These are phyloP conservation scores for Coccyzus lansbergi DNA, from an alignment of 2,797 vertebrate species.

Conservation along the genomic window DNA sequence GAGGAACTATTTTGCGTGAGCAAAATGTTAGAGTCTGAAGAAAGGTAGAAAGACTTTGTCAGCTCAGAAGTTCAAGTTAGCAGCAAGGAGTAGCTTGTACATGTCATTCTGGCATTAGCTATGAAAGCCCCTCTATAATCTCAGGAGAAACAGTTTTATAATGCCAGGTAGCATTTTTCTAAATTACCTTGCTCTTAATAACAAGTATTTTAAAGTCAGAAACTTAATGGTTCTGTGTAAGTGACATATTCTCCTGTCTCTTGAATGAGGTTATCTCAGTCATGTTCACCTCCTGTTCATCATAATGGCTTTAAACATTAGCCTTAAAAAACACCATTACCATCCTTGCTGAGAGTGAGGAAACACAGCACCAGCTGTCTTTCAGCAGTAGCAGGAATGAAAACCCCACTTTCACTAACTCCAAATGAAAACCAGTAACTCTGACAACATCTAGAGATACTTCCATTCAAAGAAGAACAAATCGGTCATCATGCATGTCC, in stretches of 20 bases:
- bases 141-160: background rate
- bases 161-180: background rate
- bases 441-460: background rate
- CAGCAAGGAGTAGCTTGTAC: background rate
- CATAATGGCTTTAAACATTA: background rate
- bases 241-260: background rate
- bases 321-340: background rate
- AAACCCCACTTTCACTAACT: background rate
- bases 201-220: background rate
- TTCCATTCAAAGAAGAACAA: background rate
- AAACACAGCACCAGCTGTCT: background rate
- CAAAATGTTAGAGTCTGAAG: background rate
- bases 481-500: background rate
- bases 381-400: background rate
- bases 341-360: background rate
- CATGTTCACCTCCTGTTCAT: background rate
- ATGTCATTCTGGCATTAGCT: background rate
- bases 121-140: background rate
- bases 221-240: background rate
- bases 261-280: background rate
- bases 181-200: background rate
- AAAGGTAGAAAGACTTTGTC: background rate
- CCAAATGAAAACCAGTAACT: background rate
- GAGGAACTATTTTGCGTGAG: background rate
- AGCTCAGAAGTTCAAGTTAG: background rate